These are phyloP conservation scores for Pseudocheirus occidentalis DNA, from an alignment of 2,797 vertebrate species.

Conservation along the genomic window DNA sequence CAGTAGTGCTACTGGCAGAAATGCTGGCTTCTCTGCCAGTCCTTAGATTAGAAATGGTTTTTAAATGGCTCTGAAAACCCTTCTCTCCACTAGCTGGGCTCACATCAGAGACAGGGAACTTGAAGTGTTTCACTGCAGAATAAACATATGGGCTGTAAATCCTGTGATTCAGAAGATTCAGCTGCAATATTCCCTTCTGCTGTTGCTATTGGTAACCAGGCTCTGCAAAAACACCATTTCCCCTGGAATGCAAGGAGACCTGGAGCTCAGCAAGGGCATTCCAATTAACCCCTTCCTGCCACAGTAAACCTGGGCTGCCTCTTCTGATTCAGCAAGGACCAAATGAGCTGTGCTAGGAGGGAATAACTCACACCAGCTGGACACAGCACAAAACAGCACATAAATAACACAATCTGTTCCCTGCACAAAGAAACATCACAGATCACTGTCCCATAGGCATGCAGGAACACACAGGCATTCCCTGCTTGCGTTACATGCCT, in stretches of 20 bases:
- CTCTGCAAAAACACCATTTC: slow-evolving; percentile 89
- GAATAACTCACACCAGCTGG: neutral
- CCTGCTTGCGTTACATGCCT: rapidly evolving
- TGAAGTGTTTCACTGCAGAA: slow-evolving; percentile 84
- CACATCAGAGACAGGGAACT: slow-evolving; percentile 75
- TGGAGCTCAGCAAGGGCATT: slow-evolving; percentile 82
- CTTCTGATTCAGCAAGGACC: slow-evolving; percentile 40
- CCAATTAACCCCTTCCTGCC: slow-evolving; percentile 85
- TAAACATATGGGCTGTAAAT: slow-evolving; percentile 84
- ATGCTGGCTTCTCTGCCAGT: slow-evolving; percentile 57
- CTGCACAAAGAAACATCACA: rapidly evolving
- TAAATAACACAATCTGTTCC: neutral
- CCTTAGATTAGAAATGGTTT: slow-evolving; percentile 76
- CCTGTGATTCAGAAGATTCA: slow-evolving; percentile 85
- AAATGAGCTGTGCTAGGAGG: neutral
- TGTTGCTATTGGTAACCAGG: slow-evolving; percentile 88
- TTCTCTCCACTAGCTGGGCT: slow-evolving; percentile 77
- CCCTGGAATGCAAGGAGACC: slow-evolving; percentile 88
- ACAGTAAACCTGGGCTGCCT: neutral
- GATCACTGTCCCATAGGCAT: rapidly evolving
- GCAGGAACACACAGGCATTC: neutral
- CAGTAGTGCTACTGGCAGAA: neutral
- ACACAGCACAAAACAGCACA: neutral
- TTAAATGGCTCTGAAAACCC: slow-evolving; percentile 76
- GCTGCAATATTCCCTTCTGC: slow-evolving; percentile 83